Evolutionary conservation across 2,888 invertebrate genomes (phyloP).

Genomic region (Nebria salina): DNA sequence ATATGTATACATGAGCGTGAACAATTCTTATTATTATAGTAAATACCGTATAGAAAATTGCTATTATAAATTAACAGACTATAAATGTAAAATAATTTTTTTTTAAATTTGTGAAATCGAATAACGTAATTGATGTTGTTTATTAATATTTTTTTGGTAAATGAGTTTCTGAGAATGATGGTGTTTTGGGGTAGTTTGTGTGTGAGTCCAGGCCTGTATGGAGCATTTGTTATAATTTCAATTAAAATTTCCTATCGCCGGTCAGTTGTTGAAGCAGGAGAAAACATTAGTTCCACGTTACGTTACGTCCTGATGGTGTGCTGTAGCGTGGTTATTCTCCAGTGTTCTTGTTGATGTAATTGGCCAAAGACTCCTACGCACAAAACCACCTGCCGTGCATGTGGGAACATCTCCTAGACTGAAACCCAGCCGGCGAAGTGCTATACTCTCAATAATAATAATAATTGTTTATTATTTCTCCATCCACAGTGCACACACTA

Average conservation of each 20-base stretch:
- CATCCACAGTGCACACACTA: background rate
- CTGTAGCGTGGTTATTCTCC: background rate
- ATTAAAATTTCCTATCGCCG: constrained; percentile 29
- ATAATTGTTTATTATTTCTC: constrained; percentile 1
- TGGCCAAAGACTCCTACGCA: constrained; percentile 34
- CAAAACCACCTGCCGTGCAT: constrained; percentile 36
- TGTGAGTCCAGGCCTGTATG: background rate
- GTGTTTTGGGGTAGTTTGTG: background rate
- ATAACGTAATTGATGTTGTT: no score
- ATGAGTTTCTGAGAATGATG: no score
- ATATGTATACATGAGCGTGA: no score
- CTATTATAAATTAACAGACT: no score
- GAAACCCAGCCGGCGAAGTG: constrained; percentile 13
- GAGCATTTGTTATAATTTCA: constrained; percentile 27
- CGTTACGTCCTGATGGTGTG: background rate
- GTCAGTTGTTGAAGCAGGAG: constrained; percentile 16
- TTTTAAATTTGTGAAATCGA: no score
- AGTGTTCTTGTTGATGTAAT: constrained; percentile 18
- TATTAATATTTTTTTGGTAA: no score
- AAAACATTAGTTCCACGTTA: background rate
- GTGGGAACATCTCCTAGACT: constrained; percentile 36
- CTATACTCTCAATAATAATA: background rate
- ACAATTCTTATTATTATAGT: no score
- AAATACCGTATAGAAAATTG: no score
- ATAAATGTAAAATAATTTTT: no score